Conservation (phyloP, 2,113 vertebrate species). For the Lonchura striata region DNA sequence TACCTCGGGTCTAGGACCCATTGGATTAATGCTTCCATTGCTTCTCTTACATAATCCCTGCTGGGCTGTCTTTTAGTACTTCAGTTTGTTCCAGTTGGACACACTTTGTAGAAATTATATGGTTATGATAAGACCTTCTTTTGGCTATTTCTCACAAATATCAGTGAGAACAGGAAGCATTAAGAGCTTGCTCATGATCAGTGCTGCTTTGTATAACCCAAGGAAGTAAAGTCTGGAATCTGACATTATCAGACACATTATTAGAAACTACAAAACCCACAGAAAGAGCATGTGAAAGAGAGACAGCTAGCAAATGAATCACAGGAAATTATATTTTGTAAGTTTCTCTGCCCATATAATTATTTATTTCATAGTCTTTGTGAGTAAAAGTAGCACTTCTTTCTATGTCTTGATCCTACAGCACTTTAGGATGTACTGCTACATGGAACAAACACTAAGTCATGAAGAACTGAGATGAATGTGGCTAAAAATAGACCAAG, state of each 20-base stretch:
- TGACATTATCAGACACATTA: background rate
- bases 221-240: background rate
- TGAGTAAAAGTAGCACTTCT: background rate
- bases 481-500: background rate
- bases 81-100: background rate
- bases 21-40: background rate
- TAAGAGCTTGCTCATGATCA: background rate
- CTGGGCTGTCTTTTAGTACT: background rate
- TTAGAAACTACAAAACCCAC: background rate
- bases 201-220: background rate
- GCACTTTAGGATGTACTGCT: background rate
- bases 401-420: background rate
- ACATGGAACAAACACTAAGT: background rate
- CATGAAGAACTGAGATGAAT: background rate
- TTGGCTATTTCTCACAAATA: background rate
- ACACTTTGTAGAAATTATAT: background rate
- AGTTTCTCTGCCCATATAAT: background rate
- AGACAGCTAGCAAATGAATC: background rate
- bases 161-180: background rate
- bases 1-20: background rate
- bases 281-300: background rate
- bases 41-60: background rate
- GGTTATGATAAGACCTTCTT: background rate
- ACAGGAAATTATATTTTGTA: background rate
- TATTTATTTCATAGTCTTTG: background rate